Conservation (phyloP, 2,888 invertebrate species). For the Melieria picta region DNA sequence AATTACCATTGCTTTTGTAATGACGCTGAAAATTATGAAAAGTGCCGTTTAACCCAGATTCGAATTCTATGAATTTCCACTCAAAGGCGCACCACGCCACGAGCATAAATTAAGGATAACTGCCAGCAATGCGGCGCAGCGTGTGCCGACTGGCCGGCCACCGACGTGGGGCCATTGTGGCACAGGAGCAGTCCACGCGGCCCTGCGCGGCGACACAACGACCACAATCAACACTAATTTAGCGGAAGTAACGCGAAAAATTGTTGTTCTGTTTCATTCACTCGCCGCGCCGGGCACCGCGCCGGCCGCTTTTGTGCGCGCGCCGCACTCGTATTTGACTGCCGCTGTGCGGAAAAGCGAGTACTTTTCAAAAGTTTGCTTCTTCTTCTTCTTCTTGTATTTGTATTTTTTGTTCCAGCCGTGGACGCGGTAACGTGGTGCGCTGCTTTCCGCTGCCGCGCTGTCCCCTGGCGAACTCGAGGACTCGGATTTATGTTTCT, state of each 20-base stretch:
- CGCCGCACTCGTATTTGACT: not conserved
- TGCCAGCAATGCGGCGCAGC: not conserved
- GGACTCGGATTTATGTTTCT: not conserved
- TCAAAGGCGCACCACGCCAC: not conserved
- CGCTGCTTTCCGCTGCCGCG: not conserved
- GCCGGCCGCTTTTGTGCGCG: not conserved
- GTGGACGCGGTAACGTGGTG: not conserved
- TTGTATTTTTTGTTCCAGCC: not conserved
- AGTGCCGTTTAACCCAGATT: constrained; percentile 32
- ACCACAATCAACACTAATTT: constrained; percentile 62
- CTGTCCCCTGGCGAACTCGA: not conserved
- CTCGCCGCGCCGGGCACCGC: not conserved
- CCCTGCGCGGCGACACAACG: constrained; percentile 49
- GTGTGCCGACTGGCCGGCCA: not conserved
- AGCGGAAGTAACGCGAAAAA: constrained; percentile 63
- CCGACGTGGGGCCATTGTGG: not conserved
- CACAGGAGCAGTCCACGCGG: constrained; percentile 7
- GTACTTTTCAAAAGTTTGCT: constrained; percentile 15
- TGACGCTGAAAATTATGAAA: constrained; percentile 34
- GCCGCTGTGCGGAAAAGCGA: not conserved
- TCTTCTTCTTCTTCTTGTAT: constrained; percentile 24
- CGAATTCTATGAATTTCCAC: constrained; percentile 23
- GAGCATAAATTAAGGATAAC: constrained; percentile 29
- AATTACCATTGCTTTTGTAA: constrained; percentile 33
- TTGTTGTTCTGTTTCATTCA: constrained; percentile 43